A percentile compares a stretch with the other conserved stretches of the same genome.
Conservation (phyloP, 2,113 vertebrate genomes). For the Atlantisia rogersi region DNA sequence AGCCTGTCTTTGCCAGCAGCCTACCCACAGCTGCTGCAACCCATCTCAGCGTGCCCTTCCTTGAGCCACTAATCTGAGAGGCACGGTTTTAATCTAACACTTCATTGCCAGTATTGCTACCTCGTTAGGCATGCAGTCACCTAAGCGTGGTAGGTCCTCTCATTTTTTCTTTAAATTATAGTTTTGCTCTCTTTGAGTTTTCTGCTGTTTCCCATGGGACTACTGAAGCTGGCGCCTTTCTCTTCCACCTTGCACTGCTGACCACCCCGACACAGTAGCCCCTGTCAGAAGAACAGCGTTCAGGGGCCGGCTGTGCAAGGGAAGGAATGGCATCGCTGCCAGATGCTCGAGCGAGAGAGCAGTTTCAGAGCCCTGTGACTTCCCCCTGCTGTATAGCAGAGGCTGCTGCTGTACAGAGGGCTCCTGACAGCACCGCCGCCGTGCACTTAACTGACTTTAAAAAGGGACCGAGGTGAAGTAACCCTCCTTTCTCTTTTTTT, state of each 20-base stretch:
- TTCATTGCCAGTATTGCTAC: not conserved
- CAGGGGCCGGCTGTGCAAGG: not conserved
- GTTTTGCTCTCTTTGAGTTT: not conserved
- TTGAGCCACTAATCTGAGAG: not conserved
- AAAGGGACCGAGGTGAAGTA: constrained; percentile 73
- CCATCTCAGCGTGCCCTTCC: not conserved
- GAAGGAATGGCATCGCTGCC: not conserved
- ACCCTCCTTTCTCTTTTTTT: constrained; percentile 40
- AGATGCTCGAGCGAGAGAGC: constrained; percentile 20
- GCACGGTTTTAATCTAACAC: not conserved
- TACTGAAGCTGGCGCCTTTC: not conserved
- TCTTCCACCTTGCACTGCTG: not conserved
- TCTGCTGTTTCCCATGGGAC: not conserved
- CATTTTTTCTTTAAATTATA: not conserved
- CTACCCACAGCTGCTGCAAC: not conserved
- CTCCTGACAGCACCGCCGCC: constrained; percentile 54
- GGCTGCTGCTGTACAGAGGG: constrained; percentile 38
- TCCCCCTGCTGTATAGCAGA: not conserved
- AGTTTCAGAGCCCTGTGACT: not conserved
- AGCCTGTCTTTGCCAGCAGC: not conserved
- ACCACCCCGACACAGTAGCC: constrained; percentile 26
- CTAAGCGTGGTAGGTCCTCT: not conserved
- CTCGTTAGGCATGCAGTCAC: not conserved
- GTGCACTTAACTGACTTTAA: constrained; percentile 57
- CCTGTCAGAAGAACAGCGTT: not conserved